Conservation (phyloP, 2,888 invertebrate species). For the Rhingia rostrata region DNA sequence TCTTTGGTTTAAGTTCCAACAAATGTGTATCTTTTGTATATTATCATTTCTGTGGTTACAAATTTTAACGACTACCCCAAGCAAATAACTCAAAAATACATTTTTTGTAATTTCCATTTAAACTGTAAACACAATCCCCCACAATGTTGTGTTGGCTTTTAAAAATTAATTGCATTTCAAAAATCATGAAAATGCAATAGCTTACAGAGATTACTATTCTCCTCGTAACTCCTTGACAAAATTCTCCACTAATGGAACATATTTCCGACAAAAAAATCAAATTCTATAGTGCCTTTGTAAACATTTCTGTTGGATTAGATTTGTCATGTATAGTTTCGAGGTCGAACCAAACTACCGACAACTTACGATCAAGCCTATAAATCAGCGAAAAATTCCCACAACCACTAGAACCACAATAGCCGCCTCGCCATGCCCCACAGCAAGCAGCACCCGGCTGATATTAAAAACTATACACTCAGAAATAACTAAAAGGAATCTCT, state of each 20-base stretch:
- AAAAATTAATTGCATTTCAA: conserved; percentile 6
- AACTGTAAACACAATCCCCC: conserved; percentile 32
- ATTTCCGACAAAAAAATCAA: background rate
- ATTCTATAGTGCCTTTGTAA: conserved; percentile 18
- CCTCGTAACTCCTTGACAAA: conserved; percentile 3
- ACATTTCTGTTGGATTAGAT: conserved; percentile 44
- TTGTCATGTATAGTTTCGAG: conserved; percentile 32
- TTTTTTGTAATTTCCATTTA: background rate
- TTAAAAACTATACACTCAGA: conserved; percentile 31
- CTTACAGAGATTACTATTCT: background rate
- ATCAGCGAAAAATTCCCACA: conserved; percentile 47
- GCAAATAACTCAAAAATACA: background rate
- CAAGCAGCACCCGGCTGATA: background rate
- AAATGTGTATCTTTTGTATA: background rate
- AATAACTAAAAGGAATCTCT: conserved; percentile 49
- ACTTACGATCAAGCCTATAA: conserved; percentile 37
- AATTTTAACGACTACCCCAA: conserved; percentile 5
- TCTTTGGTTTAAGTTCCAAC: background rate
- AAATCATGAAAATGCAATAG: background rate
- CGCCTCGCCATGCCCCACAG: background rate
- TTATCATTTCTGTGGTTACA: background rate
- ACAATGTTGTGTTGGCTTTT: conserved; percentile 10
- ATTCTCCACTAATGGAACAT: background rate
- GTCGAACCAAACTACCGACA: conserved; percentile 30
- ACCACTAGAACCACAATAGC: conserved; percentile 26